Conservation (phyloP, 1,140 invertebrate species). For the Matsumurasca onukii region DNA sequence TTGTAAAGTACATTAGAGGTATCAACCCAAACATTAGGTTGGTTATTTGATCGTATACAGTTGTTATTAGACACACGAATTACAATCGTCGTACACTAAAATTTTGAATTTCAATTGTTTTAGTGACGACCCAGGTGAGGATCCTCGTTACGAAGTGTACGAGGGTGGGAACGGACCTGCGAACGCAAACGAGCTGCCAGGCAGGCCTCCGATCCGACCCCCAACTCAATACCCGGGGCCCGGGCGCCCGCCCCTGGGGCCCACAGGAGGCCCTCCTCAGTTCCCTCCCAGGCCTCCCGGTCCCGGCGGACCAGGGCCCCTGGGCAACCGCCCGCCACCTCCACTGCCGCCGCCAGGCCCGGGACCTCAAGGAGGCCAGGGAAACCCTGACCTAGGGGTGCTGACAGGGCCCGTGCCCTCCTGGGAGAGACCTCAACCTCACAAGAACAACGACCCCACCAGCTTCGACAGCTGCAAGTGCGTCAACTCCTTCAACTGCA, state of each 20-base stretch:
- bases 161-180: conserved; percentile 16
- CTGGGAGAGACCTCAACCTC: conserved; percentile 49
- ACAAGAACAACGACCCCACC: conserved; percentile 44
- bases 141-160: conserved; percentile 21
- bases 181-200: not conserved
- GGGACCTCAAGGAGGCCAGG: not conserved
- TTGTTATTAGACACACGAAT: too few relatives aligned
- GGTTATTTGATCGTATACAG: too few relatives aligned
- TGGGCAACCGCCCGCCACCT: too few relatives aligned
- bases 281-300: not conserved
- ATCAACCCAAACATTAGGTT: too few relatives aligned
- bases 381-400: conserved; percentile 37
- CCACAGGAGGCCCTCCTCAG: not conserved
- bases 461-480: conserved; percentile 55
- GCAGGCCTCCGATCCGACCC: conserved; percentile 18
- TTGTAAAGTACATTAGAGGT: too few relatives aligned
- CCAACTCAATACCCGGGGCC: not conserved
- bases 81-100: too few relatives aligned
- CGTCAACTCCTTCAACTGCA: conserved; percentile 57
- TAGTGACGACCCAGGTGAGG: conserved; percentile 29
- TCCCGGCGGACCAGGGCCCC: not conserved
- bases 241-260: not conserved
- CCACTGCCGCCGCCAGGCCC: not conserved
- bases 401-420: conserved; percentile 50
- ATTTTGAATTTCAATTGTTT: not conserved